Base-by-base conservation (phyloP, 2,797 vertebrate genomes). In the Epinephelus malabaricus region DNA sequence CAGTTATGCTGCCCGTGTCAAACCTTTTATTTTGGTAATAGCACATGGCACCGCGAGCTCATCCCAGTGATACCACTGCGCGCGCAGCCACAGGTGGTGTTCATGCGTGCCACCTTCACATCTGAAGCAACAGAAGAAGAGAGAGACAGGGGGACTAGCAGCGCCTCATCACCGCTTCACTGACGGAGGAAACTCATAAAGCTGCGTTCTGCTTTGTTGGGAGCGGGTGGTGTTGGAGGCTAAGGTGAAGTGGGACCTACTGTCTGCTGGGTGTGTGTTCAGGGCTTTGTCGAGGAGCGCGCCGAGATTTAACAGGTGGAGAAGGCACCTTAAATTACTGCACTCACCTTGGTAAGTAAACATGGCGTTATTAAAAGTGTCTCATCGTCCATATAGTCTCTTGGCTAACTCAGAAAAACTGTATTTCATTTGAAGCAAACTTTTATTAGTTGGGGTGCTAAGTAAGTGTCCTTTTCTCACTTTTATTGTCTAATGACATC, bases 21-120 rank as follows among this genome's bases (percentile, higher is more conserved):
- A 34, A 63, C 74, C 81, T 79, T 92, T 93, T 94, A 94, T 95
- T 96, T 94, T 95, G 93, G 91, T 93, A 58, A 82, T 74, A 84
- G 91, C 95, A 94, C 95, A 94, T 95, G 95, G 93, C 89, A 86
- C 5, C 34, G 60, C 45, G 76, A 88, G 78, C 85, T 80, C 72
- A 47, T 78, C 77, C 66, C 54, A 2, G 68, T 74, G 79, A 50
- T 45, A 67, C 11, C 69, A 27, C 18, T 56, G 83, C 78, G 79
- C 83, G 80, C 81, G 73, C 73, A 79, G 71, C 78, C 78, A 66
- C 88, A 92, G 91, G 92, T 90, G 87, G 74, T 18, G 73, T 76
- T 30, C 49, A 10, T 17, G 69, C 69, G 87, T 53, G 80, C 50
- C 79, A 61, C 69, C 69, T 40, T 18, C 2, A 6, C 63, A 3